A percentile compares a stretch with the other conserved stretches of the same genome.
These are phyloP conservation scores for Latrodectus elegans DNA, from an alignment of 2,888 invertebrate genomes.

Conservation along the genomic window DNA sequence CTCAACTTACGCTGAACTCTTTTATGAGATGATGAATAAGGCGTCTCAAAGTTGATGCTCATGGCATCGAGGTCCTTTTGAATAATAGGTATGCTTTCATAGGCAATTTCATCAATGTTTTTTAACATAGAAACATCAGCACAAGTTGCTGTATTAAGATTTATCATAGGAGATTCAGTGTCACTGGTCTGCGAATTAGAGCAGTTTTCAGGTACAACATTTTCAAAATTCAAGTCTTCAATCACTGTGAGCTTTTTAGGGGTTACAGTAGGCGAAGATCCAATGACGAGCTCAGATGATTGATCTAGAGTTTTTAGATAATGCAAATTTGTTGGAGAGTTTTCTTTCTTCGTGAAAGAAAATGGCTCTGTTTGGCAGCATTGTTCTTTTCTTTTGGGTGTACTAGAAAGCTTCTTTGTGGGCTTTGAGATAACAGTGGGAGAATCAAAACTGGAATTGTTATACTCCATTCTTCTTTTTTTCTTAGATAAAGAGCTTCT, in stretches of 20 bases:
- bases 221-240: neutral
- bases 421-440: conserved; percentile 27
- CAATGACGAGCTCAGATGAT: neutral
- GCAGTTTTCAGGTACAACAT: no score
- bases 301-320: conserved; percentile 1
- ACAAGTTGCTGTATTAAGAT: neutral
- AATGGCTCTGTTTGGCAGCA: conserved; percentile 43
- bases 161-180: neutral
- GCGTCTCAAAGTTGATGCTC: conserved; percentile 63
- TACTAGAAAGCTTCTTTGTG: conserved; percentile 15
- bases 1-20: conserved; percentile 58
- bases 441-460: conserved; percentile 46
- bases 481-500: conserved; percentile 58
- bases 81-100: conserved; percentile 58
- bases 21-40: conserved; percentile 41
- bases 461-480: conserved; percentile 52
- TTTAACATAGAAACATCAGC: neutral
- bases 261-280: conserved; percentile 35
- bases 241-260: conserved; percentile 4
- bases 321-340: neutral
- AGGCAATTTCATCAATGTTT: conserved; percentile 26
- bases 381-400: conserved; percentile 22
- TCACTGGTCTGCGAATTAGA: neutral
- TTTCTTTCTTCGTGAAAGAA: conserved; percentile 3
- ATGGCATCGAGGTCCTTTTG: conserved; percentile 63